Base-by-base conservation (phyloP, 2,113 vertebrate species). In the Zapus hudsonius region DNA sequence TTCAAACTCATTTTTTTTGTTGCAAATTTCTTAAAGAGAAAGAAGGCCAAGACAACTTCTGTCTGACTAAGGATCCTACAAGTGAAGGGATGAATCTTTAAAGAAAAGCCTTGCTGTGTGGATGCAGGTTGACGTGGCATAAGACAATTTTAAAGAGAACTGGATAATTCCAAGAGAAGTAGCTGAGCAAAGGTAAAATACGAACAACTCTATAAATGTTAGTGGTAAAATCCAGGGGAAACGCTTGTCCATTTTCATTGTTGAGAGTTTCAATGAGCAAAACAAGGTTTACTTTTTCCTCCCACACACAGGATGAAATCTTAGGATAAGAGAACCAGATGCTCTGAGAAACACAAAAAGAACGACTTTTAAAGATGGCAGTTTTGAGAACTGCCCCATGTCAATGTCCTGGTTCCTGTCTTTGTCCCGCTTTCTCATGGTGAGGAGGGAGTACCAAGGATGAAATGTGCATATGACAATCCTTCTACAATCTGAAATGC, bases 231-330 rank as follows among this genome's bases (percentile, higher is more conserved):
- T 38, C 27, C 31, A 67, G 19, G 40, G 47, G 19, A 74, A 75
- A 47, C 38, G 38, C 63, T 27, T 70, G 3, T 12, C 38, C 17
- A 40, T 67, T 87, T 80, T 82, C 38, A 59, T 31, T 83, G 38
- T 74, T 61, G 72, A 57, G 69, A 57, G 31, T 47, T 89, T 90
- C 27, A 70, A 3, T 81, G 55, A 92, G 64, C 19, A 91, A 94
- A 63, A 10, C 59, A 52, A 89, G 10, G 8, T 20, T 73, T 25
- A 31, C 8, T 9, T 3, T 3, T 27, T 25, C 7, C 7, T 29
- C 33, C 25, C 13, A 42, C 5, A 44, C 38, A 23, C 33, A 36
- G 29, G n/a, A 69, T 61, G 44, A 61, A 87, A 76, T 81, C 38
- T 55, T 17, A 76, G 59, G 70, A 38, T 20, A 66, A 40, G 72